These are phyloP conservation scores for Diceros bicornis DNA, from an alignment of 2,797 vertebrate species.

Conservation along the genomic window DNA sequence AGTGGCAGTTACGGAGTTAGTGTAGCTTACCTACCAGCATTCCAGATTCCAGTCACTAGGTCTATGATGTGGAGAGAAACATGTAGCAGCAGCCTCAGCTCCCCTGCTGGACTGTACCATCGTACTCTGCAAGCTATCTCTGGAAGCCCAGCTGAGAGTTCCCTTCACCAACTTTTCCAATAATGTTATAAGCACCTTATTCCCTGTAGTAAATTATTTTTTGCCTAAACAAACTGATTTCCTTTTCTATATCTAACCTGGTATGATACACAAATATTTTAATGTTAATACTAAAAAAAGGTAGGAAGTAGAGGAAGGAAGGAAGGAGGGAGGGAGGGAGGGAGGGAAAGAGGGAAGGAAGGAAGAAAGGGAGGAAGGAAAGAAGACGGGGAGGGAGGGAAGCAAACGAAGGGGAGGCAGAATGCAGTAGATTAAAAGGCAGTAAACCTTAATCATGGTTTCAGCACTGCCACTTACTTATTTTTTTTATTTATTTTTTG, in stretches of 20 bases:
- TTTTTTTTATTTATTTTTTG: neutral
- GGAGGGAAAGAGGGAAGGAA: no score
- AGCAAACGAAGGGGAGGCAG: rapidly evolving
- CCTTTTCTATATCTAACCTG: neutral
- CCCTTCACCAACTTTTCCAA: neutral
- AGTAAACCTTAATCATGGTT: neutral
- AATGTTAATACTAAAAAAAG: neutral
- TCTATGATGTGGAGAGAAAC: neutral
- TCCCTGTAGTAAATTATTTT: neutral
- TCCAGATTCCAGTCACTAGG: neutral
- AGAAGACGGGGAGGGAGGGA: neutral
- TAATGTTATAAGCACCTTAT: neutral
- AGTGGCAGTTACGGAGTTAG: neutral
- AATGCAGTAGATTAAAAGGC: neutral
- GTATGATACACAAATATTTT: neutral
- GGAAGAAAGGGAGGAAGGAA: neutral
- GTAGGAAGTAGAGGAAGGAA: neutral
- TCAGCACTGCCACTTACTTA: neutral
- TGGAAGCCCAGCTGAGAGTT: neutral
- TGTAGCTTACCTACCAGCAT: neutral
- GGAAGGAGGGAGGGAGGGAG: neutral
- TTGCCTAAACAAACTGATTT: neutral
- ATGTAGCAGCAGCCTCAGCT: neutral
- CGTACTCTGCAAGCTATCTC: neutral
- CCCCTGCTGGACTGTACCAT: neutral